phyloP scores from a whole-genome alignment of 2,797 vertebrate genomes.

The Anisognathus igniventris region DNA sequence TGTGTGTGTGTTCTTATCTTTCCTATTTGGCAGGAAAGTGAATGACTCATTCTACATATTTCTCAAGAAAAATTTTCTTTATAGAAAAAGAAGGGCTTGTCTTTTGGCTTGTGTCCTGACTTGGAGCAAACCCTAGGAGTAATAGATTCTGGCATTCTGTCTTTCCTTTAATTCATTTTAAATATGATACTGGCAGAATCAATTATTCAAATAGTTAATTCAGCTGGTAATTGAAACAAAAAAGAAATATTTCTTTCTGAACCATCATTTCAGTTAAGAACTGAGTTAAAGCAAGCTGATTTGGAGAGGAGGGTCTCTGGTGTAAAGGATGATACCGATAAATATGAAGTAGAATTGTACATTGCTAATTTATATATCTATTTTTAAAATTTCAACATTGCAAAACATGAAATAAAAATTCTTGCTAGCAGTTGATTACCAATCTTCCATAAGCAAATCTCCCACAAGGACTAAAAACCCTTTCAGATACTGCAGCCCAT shows the following conservation, averaged over 20 bases:
- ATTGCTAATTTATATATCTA: background rate
- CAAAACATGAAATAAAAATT: background rate
- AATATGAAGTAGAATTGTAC: background rate
- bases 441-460: background rate
- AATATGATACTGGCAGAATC: background rate
- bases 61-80: conserved; percentile 2
- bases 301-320: background rate
- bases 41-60: background rate
- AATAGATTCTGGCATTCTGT: background rate
- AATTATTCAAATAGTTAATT: background rate
- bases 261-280: background rate
- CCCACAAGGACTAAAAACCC: background rate
- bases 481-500: background rate
- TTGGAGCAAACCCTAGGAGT: background rate
- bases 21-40: background rate
- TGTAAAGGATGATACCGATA: background rate
- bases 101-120: background rate
- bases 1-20: background rate
- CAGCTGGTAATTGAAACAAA: background rate
- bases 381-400: background rate
- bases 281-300: background rate
- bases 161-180: background rate
- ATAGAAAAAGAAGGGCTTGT: background rate
- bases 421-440: background rate
- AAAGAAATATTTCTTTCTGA: background rate